Evolutionary conservation across 2,113 vertebrate species (phyloP), one percentile per base, ranked within the genome.

Genomic region (Zapus hudsonius): DNA sequence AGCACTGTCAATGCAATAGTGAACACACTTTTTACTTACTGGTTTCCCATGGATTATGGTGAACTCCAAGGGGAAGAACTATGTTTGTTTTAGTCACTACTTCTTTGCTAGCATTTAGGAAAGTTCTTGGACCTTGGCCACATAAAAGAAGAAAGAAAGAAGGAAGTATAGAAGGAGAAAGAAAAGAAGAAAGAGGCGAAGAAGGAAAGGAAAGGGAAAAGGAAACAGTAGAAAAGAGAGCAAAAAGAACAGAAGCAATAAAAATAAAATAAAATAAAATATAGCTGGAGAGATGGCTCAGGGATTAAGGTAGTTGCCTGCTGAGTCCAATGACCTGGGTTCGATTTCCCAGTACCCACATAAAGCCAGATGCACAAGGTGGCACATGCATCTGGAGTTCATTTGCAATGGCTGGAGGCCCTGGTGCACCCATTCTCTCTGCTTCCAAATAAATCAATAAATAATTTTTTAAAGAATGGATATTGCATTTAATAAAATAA

Each of bases 61-160:
- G 79, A 52, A 20, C 6, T 55, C 27, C 29, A 15, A 29, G 85
- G 75, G 67, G 55, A 55, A 23, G 17, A 31, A 12, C 72, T 74
- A 67, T 1, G 31, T 17, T 90, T 61, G 72, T 31, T 92, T 47
- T 47, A 47, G 47, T 47, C 52, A 69, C 9, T 86, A 8, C 66
- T 72, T 76, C 52, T 81, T 87, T 93, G 78, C 55, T 42, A 73
- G 55, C 31, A 55, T 80, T 81, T 84, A 33, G 67, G 31, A 61
- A 67, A 81, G 11, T 55, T 44, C 19, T 61, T 38, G 52, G 36
- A 84, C 38, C 57, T 72, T 33, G 44, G 27, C n/a, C n/a, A 29
- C 7, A 57, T 36, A 67, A 36, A 69, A 52, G 11, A 16, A 40
- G 74, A 55, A 75, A 29, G 44, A 31, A 36, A 31, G 55, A 36